Percentiles rank a stretch among this genome's conserved stretches.
Evolutionary conservation across 2,113 vertebrate species (phyloP).

Genomic region (Python bivittatus): DNA sequence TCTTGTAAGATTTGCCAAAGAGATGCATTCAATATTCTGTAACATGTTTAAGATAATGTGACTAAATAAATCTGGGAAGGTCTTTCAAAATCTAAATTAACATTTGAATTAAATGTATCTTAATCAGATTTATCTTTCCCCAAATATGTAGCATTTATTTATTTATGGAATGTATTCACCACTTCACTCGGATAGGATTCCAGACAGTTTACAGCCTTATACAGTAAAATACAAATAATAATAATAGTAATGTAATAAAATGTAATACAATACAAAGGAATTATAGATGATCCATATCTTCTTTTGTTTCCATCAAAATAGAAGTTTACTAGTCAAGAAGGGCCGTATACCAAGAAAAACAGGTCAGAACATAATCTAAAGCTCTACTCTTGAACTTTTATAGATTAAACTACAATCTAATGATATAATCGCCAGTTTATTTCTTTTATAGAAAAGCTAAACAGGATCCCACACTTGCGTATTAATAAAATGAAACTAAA

Average conservation of each 20-base stretch:
- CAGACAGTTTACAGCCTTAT: too few species aligned
- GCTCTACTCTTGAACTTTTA: background rate
- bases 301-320: background rate
- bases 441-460: background rate
- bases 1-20: background rate
- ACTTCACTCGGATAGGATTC: too few species aligned
- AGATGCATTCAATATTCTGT: background rate
- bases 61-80: too few species aligned
- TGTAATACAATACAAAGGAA: background rate
- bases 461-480: background rate
- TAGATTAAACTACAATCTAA: background rate
- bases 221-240: too few species aligned
- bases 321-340: background rate
- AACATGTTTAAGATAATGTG: background rate
- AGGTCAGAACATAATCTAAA: background rate
- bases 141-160: too few species aligned
- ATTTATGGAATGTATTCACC: too few species aligned
- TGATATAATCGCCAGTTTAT: background rate
- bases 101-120: too few species aligned
- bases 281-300: background rate
- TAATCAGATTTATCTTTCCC: too few species aligned
- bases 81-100: too few species aligned
- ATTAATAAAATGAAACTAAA: background rate
- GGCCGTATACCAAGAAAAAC: background rate
- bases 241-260: background rate